Conservation (phyloP, 1,140 invertebrate species). For the Pristionchus pacificus region DNA sequence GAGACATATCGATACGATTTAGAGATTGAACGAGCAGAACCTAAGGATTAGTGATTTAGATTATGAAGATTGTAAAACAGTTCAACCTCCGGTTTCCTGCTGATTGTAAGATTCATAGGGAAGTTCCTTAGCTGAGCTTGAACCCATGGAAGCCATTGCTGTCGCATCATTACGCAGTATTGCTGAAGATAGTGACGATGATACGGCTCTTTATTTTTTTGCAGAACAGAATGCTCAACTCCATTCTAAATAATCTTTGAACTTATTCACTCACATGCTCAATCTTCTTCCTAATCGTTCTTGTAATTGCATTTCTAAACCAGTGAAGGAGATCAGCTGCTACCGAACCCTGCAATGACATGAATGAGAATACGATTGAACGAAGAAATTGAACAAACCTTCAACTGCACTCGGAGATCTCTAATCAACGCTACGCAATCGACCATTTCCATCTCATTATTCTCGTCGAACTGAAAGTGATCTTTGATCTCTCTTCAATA, state of each 20-base stretch:
- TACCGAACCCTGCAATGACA: slow-evolving; percentile 19
- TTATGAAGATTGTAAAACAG: not conserved
- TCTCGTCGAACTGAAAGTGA: slow-evolving; percentile 19
- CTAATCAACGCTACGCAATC: slow-evolving; percentile 33
- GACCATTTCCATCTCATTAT: slow-evolving; percentile 28
- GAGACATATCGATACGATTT: slow-evolving; percentile 26
- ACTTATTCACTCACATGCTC: slow-evolving; percentile 24
- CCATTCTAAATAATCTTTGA: not conserved
- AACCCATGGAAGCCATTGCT: slow-evolving; percentile 34
- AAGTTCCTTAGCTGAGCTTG: slow-evolving; percentile 30
- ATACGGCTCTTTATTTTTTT: not conserved
- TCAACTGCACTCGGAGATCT: slow-evolving; percentile 20
- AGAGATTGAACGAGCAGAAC: slow-evolving; percentile 28
- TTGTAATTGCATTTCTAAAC: slow-evolving; percentile 25
- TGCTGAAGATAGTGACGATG: slow-evolving; percentile 21
- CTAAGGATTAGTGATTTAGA: slow-evolving; percentile 14
- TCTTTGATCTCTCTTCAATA: not conserved
- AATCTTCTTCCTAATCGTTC: slow-evolving; percentile 30
- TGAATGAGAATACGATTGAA: not conserved
- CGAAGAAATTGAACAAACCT: not conserved
- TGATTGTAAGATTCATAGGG: slow-evolving; percentile 31
- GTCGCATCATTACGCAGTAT: slow-evolving; percentile 34
- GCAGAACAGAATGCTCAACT: slow-evolving; percentile 1
- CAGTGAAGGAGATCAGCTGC: slow-evolving; percentile 37
- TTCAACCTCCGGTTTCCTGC: slow-evolving; percentile 27